Evolutionary conservation across 2,113 vertebrate genomes (phyloP).

Genomic region (Corythornis vintsioides): DNA sequence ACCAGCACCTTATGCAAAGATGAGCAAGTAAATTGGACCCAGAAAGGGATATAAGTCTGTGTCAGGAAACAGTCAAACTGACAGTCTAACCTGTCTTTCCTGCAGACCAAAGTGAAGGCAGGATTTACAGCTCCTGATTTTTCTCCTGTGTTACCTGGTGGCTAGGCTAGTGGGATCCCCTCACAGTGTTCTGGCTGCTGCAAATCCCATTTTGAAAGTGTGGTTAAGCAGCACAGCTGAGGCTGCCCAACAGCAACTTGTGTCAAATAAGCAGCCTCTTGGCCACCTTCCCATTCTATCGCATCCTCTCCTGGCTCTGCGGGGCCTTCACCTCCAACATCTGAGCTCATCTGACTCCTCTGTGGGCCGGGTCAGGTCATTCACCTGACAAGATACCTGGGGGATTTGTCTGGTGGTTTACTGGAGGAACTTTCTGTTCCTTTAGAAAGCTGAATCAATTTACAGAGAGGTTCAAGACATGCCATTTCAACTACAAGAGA

Average conservation of each 20-base stretch:
- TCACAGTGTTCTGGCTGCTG: neutral
- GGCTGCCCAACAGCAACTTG: neutral
- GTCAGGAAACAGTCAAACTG: neutral
- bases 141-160: neutral
- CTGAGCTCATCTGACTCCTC: neutral
- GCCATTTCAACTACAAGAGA: neutral
- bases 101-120: neutral
- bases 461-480: neutral
- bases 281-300: neutral
- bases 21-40: neutral
- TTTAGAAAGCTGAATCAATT: neutral
- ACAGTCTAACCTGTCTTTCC: neutral
- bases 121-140: neutral
- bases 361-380: neutral
- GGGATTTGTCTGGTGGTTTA: neutral
- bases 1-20: neutral
- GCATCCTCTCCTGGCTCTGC: neutral
- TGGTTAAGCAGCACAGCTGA: neutral
- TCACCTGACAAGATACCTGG: neutral
- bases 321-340: rapidly evolving
- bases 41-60: neutral
- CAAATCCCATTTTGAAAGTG: neutral
- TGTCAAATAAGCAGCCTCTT: neutral
- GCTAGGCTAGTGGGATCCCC: neutral
- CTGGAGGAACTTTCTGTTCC: neutral